Evolutionary conservation across 1,140 invertebrate genomes (phyloP).

Genomic region (Trichoplusia ni): DNA sequence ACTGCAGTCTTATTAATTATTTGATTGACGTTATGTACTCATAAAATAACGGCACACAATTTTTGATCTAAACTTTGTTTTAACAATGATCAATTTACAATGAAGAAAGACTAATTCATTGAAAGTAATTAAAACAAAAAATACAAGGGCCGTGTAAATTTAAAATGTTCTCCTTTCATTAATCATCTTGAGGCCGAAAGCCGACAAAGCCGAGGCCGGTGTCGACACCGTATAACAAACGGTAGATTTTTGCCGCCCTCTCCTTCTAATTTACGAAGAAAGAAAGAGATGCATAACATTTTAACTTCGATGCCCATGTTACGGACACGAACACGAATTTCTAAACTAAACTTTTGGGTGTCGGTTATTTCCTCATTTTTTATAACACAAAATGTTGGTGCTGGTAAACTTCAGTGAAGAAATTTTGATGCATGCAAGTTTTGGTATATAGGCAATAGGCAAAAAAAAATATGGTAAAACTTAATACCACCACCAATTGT

Average conservation of each 20-base stretch:
- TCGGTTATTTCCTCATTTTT: conserved; percentile 18
- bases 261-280: conserved; percentile 20
- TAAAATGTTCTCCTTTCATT: conserved; percentile 46
- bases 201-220: conserved; percentile 36
- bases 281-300: conserved; percentile 36
- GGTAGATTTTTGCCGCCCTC: conserved; percentile 30
- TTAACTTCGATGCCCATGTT: conserved; percentile 43
- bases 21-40: neutral
- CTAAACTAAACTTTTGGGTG: conserved; percentile 45
- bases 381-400: neutral
- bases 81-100: neutral
- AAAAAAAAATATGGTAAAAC: too few species aligned
- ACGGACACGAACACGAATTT: conserved; percentile 43
- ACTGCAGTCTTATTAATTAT: too few species aligned
- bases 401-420: too few species aligned
- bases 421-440: too few species aligned
- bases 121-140: conserved; percentile 30
- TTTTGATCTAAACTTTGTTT: too few species aligned
- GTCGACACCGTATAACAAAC: conserved; percentile 48
- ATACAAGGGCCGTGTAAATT: conserved; percentile 37
- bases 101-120: conserved; percentile 15
- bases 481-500: too few species aligned
- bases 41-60: too few species aligned
- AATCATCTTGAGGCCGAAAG: conserved; percentile 46
- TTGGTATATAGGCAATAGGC: too few species aligned